These are phyloP conservation scores for Motacilla alba DNA, from an alignment of 2,113 vertebrate species.

Conservation along the genomic window DNA sequence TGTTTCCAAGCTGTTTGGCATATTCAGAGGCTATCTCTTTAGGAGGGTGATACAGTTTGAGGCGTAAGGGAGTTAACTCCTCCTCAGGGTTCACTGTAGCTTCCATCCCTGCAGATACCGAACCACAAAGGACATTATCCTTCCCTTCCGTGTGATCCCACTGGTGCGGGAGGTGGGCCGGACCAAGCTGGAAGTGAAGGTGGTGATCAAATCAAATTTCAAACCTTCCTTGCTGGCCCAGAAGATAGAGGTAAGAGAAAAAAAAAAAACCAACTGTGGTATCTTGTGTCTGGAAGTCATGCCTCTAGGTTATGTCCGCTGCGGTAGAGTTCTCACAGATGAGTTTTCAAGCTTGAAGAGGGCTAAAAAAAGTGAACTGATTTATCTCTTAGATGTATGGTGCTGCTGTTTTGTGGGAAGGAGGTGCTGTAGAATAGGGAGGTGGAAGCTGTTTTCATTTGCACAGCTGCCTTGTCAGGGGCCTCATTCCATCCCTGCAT, in stretches of 20 bases:
- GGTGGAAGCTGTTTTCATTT: not conserved
- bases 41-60: not conserved
- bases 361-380: not conserved
- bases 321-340: not conserved
- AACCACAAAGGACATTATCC: conserved; percentile 99
- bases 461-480: not conserved
- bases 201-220: conserved; percentile 99
- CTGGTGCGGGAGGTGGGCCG: conserved; percentile 96
- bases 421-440: not conserved
- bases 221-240: conserved; percentile 97
- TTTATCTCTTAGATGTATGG: too few species aligned
- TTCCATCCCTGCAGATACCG: conserved; percentile 82
- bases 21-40: not conserved
- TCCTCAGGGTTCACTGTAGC: not conserved
- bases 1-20: not conserved
- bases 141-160: conserved; percentile 97
- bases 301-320: not conserved
- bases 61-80: not conserved
- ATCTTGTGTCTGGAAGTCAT: not conserved
- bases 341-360: not conserved
- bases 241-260: conserved; percentile 91
- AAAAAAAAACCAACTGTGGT: not conserved
- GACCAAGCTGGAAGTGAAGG: conserved; percentile 97
- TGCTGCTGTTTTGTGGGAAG: not conserved
- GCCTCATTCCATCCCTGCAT: not conserved